These are phyloP conservation scores for Chrysolina americana DNA, from an alignment of 2,888 invertebrate genomes.

Conservation along the genomic window DNA sequence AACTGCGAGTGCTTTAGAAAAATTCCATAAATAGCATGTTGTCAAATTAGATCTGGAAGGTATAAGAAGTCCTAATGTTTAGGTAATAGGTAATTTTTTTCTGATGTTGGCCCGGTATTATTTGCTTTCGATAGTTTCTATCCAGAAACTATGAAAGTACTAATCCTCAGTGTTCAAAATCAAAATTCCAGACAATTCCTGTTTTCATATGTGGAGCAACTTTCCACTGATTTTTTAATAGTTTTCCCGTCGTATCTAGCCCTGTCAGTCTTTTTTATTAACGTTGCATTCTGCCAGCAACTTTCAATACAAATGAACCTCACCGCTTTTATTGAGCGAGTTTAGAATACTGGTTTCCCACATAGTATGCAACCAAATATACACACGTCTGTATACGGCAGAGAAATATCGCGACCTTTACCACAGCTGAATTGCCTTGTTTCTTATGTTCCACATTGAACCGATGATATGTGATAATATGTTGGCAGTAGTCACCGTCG, in stretches of 20 bases:
- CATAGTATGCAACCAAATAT: conserved; percentile 53
- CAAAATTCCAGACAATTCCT: background rate
- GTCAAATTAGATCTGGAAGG: no score
- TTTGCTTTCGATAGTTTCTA: no score
- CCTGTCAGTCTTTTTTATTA: background rate
- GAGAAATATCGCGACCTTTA: conserved; percentile 20
- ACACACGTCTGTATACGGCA: conserved; percentile 37
- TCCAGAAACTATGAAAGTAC: no score
- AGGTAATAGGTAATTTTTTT: no score
- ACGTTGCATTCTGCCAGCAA: background rate
- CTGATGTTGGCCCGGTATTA: no score
- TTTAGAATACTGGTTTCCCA: background rate
- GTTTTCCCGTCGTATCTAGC: background rate
- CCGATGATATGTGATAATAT: conserved; percentile 5
- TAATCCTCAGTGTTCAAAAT: background rate
- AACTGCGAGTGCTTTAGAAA: no score
- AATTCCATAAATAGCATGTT: no score
- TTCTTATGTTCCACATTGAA: conserved; percentile 17
- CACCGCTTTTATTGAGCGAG: background rate
- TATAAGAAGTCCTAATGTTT: no score
- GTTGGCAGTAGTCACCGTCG: conserved; percentile 25
- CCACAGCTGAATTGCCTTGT: background rate
- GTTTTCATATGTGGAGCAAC: background rate
- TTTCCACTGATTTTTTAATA: background rate
- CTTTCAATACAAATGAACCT: background rate